Percentiles rank a stretch among this genome's conserved stretches.
Conservation (phyloP, 1,140 invertebrate species). For the Lordiphosa stackelbergi region DNA sequence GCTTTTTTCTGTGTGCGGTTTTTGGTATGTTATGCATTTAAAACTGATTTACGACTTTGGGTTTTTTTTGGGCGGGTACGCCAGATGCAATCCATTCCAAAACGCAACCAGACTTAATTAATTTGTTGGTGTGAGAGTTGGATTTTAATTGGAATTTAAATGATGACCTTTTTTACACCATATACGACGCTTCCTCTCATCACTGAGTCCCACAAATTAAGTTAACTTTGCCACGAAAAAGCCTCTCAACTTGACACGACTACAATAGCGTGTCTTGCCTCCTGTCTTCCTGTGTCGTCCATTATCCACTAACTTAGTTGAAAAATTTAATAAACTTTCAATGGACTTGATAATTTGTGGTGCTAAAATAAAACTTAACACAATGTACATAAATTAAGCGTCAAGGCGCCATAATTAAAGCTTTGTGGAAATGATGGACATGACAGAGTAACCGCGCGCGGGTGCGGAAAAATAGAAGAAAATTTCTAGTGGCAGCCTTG, state of each 20-base stretch:
- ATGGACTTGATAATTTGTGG: conserved; percentile 72
- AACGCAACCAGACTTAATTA: conserved; percentile 17
- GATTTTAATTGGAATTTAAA: conserved; percentile 6
- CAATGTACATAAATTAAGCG: conserved; percentile 73
- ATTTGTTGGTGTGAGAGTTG: conserved; percentile 5
- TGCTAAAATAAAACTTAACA: conserved; percentile 67
- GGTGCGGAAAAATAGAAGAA: conserved; percentile 4
- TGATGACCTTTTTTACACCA: background rate
- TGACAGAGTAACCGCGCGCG: conserved; percentile 52
- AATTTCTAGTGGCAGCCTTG: conserved; percentile 11
- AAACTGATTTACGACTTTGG: conserved; percentile 47
- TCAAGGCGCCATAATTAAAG: conserved; percentile 68
- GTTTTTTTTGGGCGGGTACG: conserved; percentile 15
- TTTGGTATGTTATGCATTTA: conserved; percentile 29
- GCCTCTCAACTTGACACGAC: conserved; percentile 7
- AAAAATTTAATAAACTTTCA: conserved; percentile 66
- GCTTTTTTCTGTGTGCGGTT: conserved; percentile 9
- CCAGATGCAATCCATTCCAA: conserved; percentile 27
- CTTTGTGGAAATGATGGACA: conserved; percentile 61
- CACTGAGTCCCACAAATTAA: conserved; percentile 24
- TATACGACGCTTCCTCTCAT: background rate
- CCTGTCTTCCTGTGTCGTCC: conserved; percentile 2
- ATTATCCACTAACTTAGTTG: conserved; percentile 22
- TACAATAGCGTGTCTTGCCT: conserved; percentile 2
- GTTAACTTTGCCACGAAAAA: conserved; percentile 17